A percentile compares a stretch with the other conserved stretches of the same genome.
Evolutionary conservation across 2,888 invertebrate genomes (phyloP).

Genomic region (Lysandra bellargus): DNA sequence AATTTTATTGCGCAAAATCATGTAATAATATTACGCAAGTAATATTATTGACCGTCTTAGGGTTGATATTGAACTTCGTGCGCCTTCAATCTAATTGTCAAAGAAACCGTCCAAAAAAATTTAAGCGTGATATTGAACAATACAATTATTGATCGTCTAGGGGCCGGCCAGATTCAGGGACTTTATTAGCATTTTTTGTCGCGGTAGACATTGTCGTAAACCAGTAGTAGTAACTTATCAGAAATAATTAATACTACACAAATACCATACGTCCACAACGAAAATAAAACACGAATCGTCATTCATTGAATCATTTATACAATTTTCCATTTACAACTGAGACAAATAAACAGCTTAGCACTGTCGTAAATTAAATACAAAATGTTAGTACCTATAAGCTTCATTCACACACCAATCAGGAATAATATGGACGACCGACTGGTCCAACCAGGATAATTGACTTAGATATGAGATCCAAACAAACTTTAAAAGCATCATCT

Average conservation of each 20-base stretch:
- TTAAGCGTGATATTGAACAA: too few relatives aligned
- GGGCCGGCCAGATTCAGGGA: too few relatives aligned
- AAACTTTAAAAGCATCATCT: background rate
- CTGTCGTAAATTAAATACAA: constrained; percentile 65
- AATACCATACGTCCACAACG: background rate
- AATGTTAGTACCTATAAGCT: constrained; percentile 45
- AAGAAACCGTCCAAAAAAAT: background rate
- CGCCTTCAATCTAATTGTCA: background rate
- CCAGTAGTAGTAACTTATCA: background rate
- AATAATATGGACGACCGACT: constrained; percentile 16
- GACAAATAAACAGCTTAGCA: constrained; percentile 64
- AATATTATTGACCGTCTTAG: too few relatives aligned
- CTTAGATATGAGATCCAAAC: constrained; percentile 24
- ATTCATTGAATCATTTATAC: constrained; percentile 66
- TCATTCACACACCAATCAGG: constrained; percentile 37
- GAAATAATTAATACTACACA: background rate
- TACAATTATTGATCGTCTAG: too few relatives aligned
- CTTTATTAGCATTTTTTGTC: background rate
- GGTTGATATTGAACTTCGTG: too few relatives aligned
- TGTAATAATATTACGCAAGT: too few relatives aligned
- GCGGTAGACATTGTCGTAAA: background rate
- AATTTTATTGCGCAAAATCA: too few relatives aligned
- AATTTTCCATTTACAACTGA: constrained; percentile 53
- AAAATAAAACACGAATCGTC: constrained; percentile 53
- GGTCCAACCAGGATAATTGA: constrained; percentile 22